phyloP scores from a whole-genome alignment of 2,113 vertebrate species.

The Pandion haliaetus region DNA sequence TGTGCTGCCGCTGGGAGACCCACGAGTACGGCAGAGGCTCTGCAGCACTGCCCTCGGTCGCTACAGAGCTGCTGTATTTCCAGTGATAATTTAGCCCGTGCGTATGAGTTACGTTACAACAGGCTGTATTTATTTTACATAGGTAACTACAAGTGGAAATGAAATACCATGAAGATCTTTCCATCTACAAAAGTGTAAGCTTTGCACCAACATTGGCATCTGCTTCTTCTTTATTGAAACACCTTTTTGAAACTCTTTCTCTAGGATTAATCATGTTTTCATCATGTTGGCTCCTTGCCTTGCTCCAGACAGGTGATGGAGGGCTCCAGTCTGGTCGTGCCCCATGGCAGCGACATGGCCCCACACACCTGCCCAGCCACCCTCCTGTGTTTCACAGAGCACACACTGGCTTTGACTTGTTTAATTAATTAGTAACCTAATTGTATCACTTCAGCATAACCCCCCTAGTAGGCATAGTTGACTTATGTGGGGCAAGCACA shows the following conservation, averaged over 20 bases:
- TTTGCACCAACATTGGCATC: neutral
- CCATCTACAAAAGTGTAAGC: neutral
- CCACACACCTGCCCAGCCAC: neutral
- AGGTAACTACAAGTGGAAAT: neutral
- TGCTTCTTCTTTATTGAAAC: neutral
- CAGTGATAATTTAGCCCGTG: fast-evolving
- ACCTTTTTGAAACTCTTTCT: neutral
- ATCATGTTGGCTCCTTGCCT: fast-evolving
- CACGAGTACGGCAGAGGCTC: fast-evolving
- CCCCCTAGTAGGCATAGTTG: fast-evolving
- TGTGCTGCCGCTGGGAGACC: neutral
- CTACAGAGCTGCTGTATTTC: neutral
- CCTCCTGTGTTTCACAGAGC: neutral
- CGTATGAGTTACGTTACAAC: fast-evolving
- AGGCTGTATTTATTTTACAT: fast-evolving
- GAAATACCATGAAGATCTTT: neutral
- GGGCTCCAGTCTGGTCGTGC: neutral
- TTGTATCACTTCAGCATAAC: neutral
- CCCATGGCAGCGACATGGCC: fast-evolving
- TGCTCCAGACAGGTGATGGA: fast-evolving
- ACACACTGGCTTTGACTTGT: neutral
- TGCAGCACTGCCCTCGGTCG: neutral
- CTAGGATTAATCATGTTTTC: neutral
- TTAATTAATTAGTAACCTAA: neutral
- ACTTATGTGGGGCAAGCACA: neutral